Conservation (phyloP, 2,797 vertebrate genomes). For the Pygocentrus nattereri region DNA sequence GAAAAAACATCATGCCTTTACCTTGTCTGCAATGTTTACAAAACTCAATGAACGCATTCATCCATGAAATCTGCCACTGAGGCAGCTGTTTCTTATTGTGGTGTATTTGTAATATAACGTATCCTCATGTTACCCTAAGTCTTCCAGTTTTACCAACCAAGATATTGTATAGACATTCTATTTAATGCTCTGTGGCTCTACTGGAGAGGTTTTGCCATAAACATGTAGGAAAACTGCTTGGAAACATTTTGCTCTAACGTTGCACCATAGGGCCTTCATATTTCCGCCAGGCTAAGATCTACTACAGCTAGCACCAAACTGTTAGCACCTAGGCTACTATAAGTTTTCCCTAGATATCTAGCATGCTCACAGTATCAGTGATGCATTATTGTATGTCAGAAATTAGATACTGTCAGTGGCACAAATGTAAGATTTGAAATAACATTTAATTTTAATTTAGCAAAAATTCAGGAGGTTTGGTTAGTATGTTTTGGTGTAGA, state of each 20-base stretch:
- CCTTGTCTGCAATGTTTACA: slow-evolving; percentile 48
- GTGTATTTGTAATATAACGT: slow-evolving; percentile 32
- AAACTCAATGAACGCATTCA: slow-evolving; percentile 7
- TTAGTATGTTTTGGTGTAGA: background rate
- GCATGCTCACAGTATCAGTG: background rate
- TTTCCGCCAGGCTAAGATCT: background rate
- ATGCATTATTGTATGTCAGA: background rate
- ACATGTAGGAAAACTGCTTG: slow-evolving; percentile 9
- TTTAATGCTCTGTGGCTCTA: slow-evolving; percentile 10
- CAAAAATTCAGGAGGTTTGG: background rate
- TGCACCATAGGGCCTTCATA: slow-evolving; percentile 10
- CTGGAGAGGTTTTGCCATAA: slow-evolving; percentile 14
- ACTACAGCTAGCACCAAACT: slow-evolving; percentile 13
- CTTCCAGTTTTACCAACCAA: slow-evolving; percentile 55
- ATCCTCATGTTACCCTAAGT: slow-evolving; percentile 52
- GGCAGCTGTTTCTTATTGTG: slow-evolving; percentile 13
- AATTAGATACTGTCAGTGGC: background rate
- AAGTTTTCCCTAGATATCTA: slow-evolving; percentile 13
- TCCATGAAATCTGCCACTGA: slow-evolving; percentile 30
- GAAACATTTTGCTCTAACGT: slow-evolving; percentile 8
- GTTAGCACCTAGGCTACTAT: slow-evolving; percentile 10
- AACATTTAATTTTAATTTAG: slow-evolving; percentile 24
- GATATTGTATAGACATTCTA: slow-evolving; percentile 19
- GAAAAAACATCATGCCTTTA: slow-evolving; percentile 40
- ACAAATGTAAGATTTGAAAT: slow-evolving; percentile 2